phyloP scores from a whole-genome alignment of 2,113 vertebrate genomes.

The Cyrtonyx montezumae region DNA sequence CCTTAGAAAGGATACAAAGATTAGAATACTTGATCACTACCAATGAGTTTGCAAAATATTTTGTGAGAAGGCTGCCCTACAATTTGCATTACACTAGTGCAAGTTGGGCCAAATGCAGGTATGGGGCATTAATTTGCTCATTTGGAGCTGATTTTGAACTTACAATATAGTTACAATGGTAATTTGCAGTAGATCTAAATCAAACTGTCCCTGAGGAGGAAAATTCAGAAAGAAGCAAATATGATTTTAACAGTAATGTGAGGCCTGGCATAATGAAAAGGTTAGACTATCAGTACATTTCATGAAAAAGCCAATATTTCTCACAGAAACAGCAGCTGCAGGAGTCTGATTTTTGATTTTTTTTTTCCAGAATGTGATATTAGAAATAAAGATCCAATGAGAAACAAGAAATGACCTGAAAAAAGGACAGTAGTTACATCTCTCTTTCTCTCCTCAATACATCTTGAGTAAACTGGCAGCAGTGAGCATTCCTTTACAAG shows the following conservation, averaged over 20 bases:
- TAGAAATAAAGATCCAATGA: constrained; percentile 4
- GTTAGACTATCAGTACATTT: neutral
- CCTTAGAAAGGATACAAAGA: neutral
- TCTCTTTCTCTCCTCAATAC: neutral
- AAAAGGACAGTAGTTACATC: neutral
- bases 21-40: neutral
- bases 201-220: neutral
- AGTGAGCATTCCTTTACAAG: neutral
- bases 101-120: neutral
- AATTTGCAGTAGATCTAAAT: neutral
- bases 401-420: constrained; percentile 14
- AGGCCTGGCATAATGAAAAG: neutral
- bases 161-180: neutral
- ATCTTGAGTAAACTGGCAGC: neutral
- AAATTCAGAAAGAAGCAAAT: neutral
- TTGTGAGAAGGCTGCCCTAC: neutral
- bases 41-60: neutral
- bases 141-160: neutral
- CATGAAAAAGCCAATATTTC: neutral
- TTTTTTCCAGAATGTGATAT: neutral
- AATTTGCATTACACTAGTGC: neutral
- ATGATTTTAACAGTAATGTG: neutral
- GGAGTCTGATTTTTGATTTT: neutral
- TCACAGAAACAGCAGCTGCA: neutral
- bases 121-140: neutral